Base-by-base conservation (phyloP, 2,888 invertebrate genomes). In the Tetrapedia diversipes region DNA sequence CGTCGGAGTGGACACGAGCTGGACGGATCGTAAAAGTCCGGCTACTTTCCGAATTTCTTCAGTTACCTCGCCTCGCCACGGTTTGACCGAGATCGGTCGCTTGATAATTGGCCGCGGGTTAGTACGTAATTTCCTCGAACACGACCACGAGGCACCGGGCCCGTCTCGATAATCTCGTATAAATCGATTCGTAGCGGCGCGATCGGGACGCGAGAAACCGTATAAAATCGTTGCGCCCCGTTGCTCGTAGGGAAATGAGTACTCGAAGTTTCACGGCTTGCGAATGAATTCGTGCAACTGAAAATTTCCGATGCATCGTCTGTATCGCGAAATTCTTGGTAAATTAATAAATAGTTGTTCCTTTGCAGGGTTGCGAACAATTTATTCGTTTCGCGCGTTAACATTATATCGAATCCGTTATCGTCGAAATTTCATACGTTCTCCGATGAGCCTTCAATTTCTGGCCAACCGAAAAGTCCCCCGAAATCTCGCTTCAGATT, bases 1-100 rank as follows among this genome's bases (percentile, higher is more conserved):
- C 78, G 63, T 60, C 53, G 69, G 59, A 65, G 47, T 16, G 72
- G 66, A 80, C 74, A 54, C 63, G 53, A 43, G 29, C 53, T 63
- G 39, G 67, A 8, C 61, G 69, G 47, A 24, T 82, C 84, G 77
- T 84, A 83, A 83, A 83, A 68, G 34, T 53, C 54, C 43, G 53
- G 32, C 53, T 45, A 41, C 47, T 54, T 71, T 72, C 59, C 65
- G 43, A 74, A 74, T 73, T 84, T 84, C 72, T 74, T 41, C 27
- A 69, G 70, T 71, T 70, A 65, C 65, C 64, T 49, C 67, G 39
- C 10, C 32, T 32, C 11, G 27, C 14, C 27, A 11, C 43, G 69
- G 22, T 53, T 34, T 57, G 34, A 66, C 43, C 22, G 59, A 76
- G 79, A 82, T 81, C 71, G 80, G 39, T 47, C 67, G 53, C 19